Base-by-base conservation (phyloP, 2,797 vertebrate genomes). In the Sarcoramphus papa region DNA sequence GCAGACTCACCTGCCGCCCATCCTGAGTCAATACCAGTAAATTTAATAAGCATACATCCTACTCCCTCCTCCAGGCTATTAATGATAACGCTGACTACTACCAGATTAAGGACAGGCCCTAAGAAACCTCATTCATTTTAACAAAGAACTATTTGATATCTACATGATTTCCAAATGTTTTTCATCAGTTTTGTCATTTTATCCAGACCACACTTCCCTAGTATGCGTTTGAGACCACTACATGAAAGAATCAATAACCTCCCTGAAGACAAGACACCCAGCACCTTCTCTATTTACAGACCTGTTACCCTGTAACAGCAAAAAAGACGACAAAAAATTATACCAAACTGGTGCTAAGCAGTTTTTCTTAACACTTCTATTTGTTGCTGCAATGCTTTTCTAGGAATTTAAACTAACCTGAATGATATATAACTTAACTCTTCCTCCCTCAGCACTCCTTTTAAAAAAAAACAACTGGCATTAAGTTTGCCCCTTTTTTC, bases 401-500 rank as follows among this genome's bases (percentile, higher is more conserved):
- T 16, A 76, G 57, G 64, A 70, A 81, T 64, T 85, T 43, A 59
- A 89, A 74, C 6, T 21, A 74, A 81, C 4, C 4, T 25, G 7
- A 70, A 51, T 3, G 23, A 81, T 7, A 28, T 1, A 10, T 12
- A 78, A 60, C 28, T 79, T 37, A 50, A 47, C 24, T 75, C 48
- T 20, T 67, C 43, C n/a, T 48, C 37, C 10, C 28, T 31, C 37
- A 33, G 28, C 14, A 6, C n/a, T 57, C 22, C 21, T 37, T 69
- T 7, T 0, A 4, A 35, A 54, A 86, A 68, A 21, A 5, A 8
- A 12, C 0, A 37, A 37, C 0, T 24, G 62, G 80, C n/a, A n/a
- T 8, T 23, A 11, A 43, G 13, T n/a, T 59, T 21, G 23, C 28
- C 19, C 43, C 5, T 72, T 86, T 78, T 56, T 51, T n/a, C 35